Evolutionary conservation across 2,797 vertebrate species (phyloP), one percentile per base, ranked within the genome.

Genomic region (Luscinia megarhynchos): DNA sequence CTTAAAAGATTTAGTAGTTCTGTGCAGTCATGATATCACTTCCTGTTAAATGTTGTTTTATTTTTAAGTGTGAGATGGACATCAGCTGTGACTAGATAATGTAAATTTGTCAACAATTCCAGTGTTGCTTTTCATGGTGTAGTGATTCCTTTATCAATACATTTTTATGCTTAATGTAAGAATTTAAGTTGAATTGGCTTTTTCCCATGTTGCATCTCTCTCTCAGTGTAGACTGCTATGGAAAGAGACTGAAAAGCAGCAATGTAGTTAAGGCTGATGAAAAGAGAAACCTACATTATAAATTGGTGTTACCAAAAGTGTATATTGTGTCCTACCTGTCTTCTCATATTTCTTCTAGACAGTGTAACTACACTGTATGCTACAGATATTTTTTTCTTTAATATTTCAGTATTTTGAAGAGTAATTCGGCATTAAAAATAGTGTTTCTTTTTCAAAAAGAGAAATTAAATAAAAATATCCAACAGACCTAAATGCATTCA

Each of bases 31-130:
- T 79, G 79, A 57, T 32, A 81, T 74, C 55, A 51, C 29, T 94
- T 96, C 20, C 72, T 21, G 5, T 84, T 73, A 73, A 79, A 58
- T 48, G 30, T 77, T 79, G 70, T 87, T 92, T 94, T 93, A 76
- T 94, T 89, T 95, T 87, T 62, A 96, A 94, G 72, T 93, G 70
- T 89, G 75, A 75, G 63, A 57, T 62, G 66, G 63, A 45, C n/a
- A 67, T 88, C 91, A 92, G 43, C 86, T 96, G 70, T 95, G 84
- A 87, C 75, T 87, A 66, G 74, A 84, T 78, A 92, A 78, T 89
- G 70, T 94, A 62, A 82, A 93, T 88, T 94, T 95, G 43, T 92
- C 84, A 90, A 19, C n/a, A 90, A 48, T 86, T 83, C 89, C 90
- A 78, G 58, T 72, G 53, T 57, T 93, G 50, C 41, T 55, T n/a